Evolutionary conservation across 2,797 vertebrate genomes (phyloP).

Genomic region (Margarornis squamiger): DNA sequence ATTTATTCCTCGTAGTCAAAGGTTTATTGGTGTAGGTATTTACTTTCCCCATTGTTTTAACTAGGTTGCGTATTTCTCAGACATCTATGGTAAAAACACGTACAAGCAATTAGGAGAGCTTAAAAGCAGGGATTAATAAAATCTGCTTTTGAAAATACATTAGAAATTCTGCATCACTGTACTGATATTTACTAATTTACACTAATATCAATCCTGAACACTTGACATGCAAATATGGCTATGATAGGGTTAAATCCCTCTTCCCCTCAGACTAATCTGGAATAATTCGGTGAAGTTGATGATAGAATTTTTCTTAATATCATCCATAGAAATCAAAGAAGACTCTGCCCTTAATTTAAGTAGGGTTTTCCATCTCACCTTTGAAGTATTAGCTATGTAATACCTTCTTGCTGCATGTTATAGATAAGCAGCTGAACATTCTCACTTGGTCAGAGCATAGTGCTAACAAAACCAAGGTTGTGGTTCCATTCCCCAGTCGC

Average conservation of each 20-base stretch:
- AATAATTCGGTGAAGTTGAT: neutral
- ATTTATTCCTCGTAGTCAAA: slow-evolving; percentile 40
- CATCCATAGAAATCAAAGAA: neutral
- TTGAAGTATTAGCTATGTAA: neutral
- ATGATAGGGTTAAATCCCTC: neutral
- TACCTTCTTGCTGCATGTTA: neutral
- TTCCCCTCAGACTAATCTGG: neutral
- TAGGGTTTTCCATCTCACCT: neutral
- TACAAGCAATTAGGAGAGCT: neutral
- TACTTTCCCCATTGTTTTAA: slow-evolving; percentile 44
- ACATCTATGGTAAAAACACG: neutral
- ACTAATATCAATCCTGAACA: neutral
- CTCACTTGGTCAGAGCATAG: neutral
- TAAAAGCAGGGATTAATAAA: neutral
- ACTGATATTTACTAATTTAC: neutral
- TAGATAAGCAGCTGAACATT: neutral
- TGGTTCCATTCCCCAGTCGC: neutral
- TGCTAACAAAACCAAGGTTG: neutral
- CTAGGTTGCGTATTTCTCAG: slow-evolving; percentile 32
- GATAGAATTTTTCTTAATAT: neutral
- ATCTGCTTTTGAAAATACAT: neutral
- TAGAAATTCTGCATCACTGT: neutral
- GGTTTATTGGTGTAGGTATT: slow-evolving; percentile 51
- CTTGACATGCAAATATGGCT: neutral
- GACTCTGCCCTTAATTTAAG: neutral